Evolutionary conservation across 2,797 vertebrate species (phyloP).

Genomic region (Lepilemur septentrionalis): DNA sequence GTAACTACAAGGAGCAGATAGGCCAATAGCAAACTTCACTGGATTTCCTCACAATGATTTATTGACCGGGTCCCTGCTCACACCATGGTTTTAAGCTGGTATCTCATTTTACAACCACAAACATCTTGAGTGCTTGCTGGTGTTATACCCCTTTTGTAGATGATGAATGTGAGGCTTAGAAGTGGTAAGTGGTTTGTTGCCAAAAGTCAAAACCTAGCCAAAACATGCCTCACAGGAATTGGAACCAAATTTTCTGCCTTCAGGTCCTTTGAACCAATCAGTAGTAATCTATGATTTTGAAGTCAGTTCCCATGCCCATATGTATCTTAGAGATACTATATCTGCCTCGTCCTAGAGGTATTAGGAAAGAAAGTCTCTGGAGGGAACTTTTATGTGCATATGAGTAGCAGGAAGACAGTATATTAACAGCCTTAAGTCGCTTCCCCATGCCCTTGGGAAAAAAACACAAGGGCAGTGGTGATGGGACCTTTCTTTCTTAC

Average conservation of each 20-base stretch:
- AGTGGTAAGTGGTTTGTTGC: background rate
- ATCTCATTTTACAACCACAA: background rate
- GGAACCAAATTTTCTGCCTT: background rate
- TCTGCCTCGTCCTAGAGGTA: background rate
- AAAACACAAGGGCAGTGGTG: rapidly evolving
- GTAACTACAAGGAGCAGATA: background rate
- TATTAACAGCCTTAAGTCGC: background rate
- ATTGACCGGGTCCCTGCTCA: background rate
- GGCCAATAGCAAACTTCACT: background rate
- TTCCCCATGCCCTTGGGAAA: background rate
- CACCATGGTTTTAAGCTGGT: background rate
- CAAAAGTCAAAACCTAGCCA: background rate
- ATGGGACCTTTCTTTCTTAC: background rate
- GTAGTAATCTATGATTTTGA: background rate
- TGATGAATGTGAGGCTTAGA: background rate
- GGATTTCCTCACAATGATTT: background rate
- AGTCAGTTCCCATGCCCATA: background rate
- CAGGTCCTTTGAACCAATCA: background rate
- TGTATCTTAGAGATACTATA: background rate
- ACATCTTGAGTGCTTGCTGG: background rate
- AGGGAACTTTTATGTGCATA: too few species aligned
- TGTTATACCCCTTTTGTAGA: background rate
- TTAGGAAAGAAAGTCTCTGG: background rate
- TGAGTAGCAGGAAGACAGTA: background rate
- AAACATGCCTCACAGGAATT: background rate